phyloP scores from a whole-genome alignment of 2,888 invertebrate species.

The Lumbricus terrestris region DNA sequence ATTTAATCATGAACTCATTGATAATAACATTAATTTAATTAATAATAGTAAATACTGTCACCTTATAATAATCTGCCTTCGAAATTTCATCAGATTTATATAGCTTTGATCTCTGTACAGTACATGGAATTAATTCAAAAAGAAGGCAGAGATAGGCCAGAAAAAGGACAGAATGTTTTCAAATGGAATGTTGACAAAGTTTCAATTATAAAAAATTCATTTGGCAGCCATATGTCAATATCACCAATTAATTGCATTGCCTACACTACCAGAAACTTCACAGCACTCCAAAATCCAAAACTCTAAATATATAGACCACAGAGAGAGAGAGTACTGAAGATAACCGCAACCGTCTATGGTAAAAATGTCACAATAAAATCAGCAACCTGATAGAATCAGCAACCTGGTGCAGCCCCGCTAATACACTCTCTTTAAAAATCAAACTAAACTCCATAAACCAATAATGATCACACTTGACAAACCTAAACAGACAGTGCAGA shows the following conservation, averaged over 20 bases:
- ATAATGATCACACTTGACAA: neutral
- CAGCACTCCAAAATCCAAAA: neutral
- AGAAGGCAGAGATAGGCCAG: neutral
- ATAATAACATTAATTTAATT: too few relatives aligned
- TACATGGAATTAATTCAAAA: neutral
- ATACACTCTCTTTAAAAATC: neutral
- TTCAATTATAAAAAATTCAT: neutral
- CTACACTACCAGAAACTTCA: neutral
- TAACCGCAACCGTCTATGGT: neutral
- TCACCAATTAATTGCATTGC: neutral
- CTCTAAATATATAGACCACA: neutral
- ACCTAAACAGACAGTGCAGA: neutral
- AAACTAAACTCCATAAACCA: neutral
- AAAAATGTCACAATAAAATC: neutral
- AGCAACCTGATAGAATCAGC: neutral
- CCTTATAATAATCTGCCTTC: too few relatives aligned
- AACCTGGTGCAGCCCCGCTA: neutral
- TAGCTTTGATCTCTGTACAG: neutral
- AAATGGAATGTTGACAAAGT: neutral
- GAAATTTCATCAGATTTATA: neutral
- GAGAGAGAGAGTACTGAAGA: neutral
- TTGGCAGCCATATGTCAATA: neutral
- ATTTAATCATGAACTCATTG: neutral
- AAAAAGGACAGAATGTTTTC: neutral
- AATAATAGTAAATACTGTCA: neutral